These are phyloP conservation scores for Acanthoscelides obtectus DNA, from an alignment of 2,888 invertebrate species.

Conservation along the genomic window DNA sequence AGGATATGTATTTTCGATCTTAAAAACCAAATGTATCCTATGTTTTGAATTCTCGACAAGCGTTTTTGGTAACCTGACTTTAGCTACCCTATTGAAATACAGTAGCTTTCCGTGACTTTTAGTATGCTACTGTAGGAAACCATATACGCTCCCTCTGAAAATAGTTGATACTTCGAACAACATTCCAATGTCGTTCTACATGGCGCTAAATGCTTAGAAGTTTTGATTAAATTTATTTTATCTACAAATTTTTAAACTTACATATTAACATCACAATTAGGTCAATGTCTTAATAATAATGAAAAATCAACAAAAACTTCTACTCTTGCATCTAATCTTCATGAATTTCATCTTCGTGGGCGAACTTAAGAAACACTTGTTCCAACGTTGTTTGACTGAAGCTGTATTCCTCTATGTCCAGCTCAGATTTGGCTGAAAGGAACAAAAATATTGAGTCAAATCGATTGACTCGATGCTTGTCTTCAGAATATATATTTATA, in stretches of 20 bases:
- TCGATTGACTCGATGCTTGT: too few species aligned
- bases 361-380: slow-evolving; percentile 82
- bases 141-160: not conserved
- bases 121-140: too few species aligned
- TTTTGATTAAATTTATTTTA: not conserved
- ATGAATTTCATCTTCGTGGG: slow-evolving; percentile 49
- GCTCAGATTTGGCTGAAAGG: slow-evolving; percentile 67
- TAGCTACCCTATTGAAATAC: too few species aligned
- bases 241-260: slow-evolving; percentile 5
- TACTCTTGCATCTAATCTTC: slow-evolving; percentile 13
- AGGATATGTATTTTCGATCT: too few species aligned
- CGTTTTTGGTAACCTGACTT: too few species aligned
- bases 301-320: slow-evolving; percentile 7
- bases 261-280: slow-evolving; percentile 21
- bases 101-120: too few species aligned
- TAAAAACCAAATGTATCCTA: too few species aligned
- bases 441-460: slow-evolving; percentile 39
- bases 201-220: not conserved
- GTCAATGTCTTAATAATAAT: slow-evolving; percentile 12
- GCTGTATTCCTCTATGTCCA: slow-evolving; percentile 82
- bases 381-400: slow-evolving; percentile 88
- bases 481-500: too few species aligned
- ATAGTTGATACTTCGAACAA: not conserved
- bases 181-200: not conserved
- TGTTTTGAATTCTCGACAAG: too few species aligned